Evolutionary conservation across 2,888 invertebrate genomes (phyloP).

Genomic region (Sepioteuthis lessoniana): DNA sequence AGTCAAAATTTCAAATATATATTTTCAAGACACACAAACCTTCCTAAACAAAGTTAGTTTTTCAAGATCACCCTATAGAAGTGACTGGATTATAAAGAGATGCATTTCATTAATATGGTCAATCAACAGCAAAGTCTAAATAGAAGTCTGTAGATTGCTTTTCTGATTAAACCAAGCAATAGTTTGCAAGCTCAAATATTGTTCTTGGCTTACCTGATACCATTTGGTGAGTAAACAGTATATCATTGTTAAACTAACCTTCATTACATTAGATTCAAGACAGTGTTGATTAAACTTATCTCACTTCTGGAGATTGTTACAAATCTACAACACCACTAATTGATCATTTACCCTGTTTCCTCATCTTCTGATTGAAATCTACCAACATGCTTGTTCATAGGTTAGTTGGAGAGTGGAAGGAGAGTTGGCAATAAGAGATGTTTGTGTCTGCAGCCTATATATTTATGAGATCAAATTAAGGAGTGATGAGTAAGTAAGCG

Average conservation of each 20-base stretch:
- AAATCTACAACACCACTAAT: background rate
- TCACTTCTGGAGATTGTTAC: background rate
- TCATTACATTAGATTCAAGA: background rate
- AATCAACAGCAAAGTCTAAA: background rate
- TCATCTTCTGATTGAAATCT: background rate
- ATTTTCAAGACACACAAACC: no score
- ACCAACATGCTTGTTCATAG: background rate
- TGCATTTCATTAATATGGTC: background rate
- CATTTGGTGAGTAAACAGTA: background rate
- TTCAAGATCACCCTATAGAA: background rate
- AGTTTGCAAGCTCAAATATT: background rate
- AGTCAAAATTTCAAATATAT: no score
- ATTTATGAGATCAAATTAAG: background rate
- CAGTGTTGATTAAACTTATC: constrained; percentile 24
- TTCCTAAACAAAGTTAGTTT: background rate
- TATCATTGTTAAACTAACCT: constrained; percentile 17
- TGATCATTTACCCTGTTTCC: background rate
- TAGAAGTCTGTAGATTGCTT: background rate
- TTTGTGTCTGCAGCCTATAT: background rate
- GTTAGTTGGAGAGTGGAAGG: background rate
- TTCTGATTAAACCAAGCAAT: background rate
- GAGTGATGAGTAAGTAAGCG: background rate
- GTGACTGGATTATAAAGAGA: background rate
- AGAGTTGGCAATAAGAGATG: background rate
- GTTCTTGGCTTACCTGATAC: background rate